phyloP scores from a whole-genome alignment of 2,113 vertebrate genomes.

The Xiphophorus hellerii region DNA sequence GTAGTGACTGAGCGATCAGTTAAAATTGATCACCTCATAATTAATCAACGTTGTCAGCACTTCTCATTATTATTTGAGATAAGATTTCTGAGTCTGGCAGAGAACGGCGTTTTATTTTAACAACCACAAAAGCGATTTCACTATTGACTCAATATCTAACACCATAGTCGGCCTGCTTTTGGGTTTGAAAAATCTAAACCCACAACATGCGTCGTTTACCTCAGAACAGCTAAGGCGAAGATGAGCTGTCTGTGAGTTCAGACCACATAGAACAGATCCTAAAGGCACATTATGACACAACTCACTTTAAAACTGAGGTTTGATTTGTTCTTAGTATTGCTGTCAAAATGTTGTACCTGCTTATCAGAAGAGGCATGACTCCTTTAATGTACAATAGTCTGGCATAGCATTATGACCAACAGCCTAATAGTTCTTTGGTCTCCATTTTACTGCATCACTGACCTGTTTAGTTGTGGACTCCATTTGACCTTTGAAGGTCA shows the following conservation, averaged over 20 bases:
- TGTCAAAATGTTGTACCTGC: neutral
- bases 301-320: neutral
- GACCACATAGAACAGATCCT: neutral
- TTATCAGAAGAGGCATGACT: neutral
- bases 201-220: neutral
- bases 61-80: neutral
- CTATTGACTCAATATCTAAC: neutral
- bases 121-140: neutral
- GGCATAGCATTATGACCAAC: too few species aligned
- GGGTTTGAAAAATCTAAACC: neutral
- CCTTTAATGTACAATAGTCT: neutral
- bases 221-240: neutral
- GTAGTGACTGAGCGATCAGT: neutral
- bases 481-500: neutral
- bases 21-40: neutral
- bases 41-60: neutral
- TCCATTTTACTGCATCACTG: neutral
- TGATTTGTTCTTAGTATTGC: neutral
- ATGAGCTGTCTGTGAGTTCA: neutral
- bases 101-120: neutral
- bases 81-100: neutral
- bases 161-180: neutral
- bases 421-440: neutral
- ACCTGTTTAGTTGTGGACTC: neutral
- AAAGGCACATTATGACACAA: neutral